A percentile compares a stretch with the other conserved stretches of the same genome.
These are phyloP conservation scores for Pseudomyrmex cubaensis DNA, from an alignment of 1,140 invertebrate genomes.

Conservation along the genomic window DNA sequence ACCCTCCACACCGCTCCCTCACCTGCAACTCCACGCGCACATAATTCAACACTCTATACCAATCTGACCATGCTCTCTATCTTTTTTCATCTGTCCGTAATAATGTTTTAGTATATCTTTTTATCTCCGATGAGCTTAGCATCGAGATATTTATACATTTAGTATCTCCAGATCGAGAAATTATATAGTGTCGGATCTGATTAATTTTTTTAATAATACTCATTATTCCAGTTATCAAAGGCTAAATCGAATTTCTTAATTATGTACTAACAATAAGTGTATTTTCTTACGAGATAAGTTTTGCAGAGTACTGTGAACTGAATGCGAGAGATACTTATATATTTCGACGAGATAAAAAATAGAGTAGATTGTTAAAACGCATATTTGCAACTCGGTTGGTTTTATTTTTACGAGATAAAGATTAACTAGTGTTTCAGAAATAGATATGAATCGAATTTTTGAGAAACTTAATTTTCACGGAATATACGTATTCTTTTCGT, in stretches of 20 bases:
- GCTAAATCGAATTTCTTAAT: no score
- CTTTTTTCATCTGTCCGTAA: conserved; percentile 75
- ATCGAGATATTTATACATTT: conserved; percentile 1
- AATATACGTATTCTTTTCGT: conserved; percentile 30
- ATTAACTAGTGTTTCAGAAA: conserved; percentile 21
- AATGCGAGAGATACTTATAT: no score
- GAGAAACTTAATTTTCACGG: not conserved
- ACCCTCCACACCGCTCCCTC: conserved; percentile 65
- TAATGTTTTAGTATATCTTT: conserved; percentile 77
- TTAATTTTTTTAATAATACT: no score
- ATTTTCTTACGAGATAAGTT: no score
- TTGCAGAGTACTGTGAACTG: no score
- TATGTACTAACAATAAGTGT: no score
- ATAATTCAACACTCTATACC: conserved; percentile 82
- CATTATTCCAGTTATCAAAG: no score
- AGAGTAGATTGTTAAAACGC: conserved; percentile 12
- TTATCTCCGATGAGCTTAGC: conserved; percentile 61
- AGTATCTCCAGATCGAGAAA: not conserved
- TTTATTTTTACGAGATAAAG: conserved; percentile 22
- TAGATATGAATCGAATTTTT: conserved; percentile 7
- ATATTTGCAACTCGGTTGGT: not conserved
- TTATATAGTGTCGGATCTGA: not conserved
- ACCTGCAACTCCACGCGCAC: conserved; percentile 65
- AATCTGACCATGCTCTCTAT: conserved; percentile 69
- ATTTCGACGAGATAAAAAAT: not conserved